Conservation (phyloP, 2,113 vertebrate genomes). For the Prolemur simus region DNA sequence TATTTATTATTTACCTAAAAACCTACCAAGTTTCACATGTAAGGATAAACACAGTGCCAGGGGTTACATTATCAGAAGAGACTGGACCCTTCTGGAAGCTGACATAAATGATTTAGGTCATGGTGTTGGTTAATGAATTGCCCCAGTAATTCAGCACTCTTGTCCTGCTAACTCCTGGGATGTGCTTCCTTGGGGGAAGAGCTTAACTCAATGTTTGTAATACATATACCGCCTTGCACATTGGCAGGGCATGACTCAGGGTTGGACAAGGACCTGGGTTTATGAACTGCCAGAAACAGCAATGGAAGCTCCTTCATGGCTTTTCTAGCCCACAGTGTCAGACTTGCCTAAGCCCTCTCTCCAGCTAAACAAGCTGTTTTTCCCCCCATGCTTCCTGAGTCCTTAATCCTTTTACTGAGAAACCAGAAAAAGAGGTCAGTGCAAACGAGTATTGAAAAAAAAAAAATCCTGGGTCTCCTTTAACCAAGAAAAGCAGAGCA, state of each 20-base stretch:
- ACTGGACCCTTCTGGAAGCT: neutral
- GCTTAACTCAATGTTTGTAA: neutral
- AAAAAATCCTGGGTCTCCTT: slow-evolving; percentile 48
- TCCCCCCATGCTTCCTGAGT: slow-evolving; percentile 27
- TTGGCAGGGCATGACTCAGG: neutral
- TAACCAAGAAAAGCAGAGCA: slow-evolving; percentile 58
- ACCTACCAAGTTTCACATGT: neutral
- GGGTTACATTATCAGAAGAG: slow-evolving; percentile 30
- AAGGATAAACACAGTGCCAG: neutral
- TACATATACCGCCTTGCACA: neutral
- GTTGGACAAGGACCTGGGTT: neutral
- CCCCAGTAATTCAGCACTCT: neutral
- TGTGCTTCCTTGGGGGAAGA: neutral
- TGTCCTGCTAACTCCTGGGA: neutral
- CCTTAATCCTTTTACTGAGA: slow-evolving; percentile 65
- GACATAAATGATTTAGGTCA: neutral
- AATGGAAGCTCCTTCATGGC: neutral
- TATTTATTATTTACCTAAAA: slow-evolving; percentile 55
- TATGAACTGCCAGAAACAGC: neutral
- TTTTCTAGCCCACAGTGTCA: neutral
- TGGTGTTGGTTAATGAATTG: neutral
- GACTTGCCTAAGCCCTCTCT: neutral
- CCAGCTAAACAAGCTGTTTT: neutral
- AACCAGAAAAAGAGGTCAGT: slow-evolving; percentile 72
- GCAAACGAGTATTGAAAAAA: slow-evolving; percentile 57